Conservation (phyloP, 2,797 vertebrate species). For the Lates japonicus region DNA sequence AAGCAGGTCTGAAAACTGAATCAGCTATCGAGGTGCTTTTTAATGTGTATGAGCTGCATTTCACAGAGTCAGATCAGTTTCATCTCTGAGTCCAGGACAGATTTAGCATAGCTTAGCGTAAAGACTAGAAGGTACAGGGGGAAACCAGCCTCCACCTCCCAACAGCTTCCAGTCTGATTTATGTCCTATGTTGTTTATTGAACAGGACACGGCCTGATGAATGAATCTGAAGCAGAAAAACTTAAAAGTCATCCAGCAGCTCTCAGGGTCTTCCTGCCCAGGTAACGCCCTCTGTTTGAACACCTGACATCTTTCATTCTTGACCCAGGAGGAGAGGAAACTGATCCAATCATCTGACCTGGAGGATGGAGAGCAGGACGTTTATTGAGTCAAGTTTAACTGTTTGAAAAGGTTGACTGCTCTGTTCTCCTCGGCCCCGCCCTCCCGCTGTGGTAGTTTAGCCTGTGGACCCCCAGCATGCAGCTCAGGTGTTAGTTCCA, state of each 20-base stretch:
- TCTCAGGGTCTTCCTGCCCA: too few relatives aligned
- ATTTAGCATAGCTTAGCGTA: neutral
- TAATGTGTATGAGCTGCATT: too few relatives aligned
- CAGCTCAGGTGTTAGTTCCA: slow-evolving; percentile 48
- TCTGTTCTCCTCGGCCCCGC: neutral
- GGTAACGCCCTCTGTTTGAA: too few relatives aligned
- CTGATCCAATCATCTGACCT: neutral
- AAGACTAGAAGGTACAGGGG: neutral
- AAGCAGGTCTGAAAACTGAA: neutral
- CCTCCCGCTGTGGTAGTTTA: neutral
- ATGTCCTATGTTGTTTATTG: too few relatives aligned
- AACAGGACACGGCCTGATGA: too few relatives aligned
- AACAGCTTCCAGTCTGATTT: too few relatives aligned
- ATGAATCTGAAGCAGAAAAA: too few relatives aligned
- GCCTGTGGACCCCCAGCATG: slow-evolving; percentile 2
- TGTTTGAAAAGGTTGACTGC: too few relatives aligned
- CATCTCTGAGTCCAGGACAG: neutral
- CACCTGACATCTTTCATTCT: neutral
- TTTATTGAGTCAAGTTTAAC: too few relatives aligned
- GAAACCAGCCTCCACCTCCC: too few relatives aligned
- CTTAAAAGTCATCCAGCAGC: too few relatives aligned
- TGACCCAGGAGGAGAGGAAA: neutral
- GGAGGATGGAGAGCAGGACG: neutral
- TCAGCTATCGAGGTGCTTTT: too few relatives aligned
- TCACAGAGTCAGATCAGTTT: neutral